Base-by-base conservation (phyloP, 2,113 vertebrate genomes). In the Notothenia rossii region DNA sequence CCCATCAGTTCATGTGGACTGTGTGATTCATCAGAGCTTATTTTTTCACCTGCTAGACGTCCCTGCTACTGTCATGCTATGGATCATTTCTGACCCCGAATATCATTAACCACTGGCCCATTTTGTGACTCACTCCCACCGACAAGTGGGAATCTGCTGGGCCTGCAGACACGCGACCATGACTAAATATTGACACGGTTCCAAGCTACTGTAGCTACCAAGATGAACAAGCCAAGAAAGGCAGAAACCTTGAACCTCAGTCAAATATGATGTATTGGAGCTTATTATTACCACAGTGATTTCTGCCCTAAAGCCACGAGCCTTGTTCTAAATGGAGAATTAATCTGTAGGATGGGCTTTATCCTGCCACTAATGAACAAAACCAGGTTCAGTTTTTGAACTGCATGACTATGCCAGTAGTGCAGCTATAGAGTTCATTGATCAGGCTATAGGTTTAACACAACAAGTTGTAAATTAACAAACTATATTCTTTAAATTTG, bases 191-290 rank as follows among this genome's bases (percentile, higher is more conserved):
- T 72, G 85, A 22, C 12, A 53, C 56, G 55, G 65, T 79, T 86
- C 84, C 82, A 86, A 88, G 78, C 86, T 89, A 85, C 86, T 89
- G 89, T 88, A 90, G 90, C 86, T 73, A 59, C 79, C 53, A 48
- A 78, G 75, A 87, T 89, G 86, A 89, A 85, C 86, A 76, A 43
- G 61, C 67, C 61, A 69, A 84, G 86, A 71, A 88, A 74, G 68
- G 66, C 68, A 86, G 46, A 85, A 88, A 77, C 65, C 29, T 84
- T 79, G 77, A 90, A 86, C 40, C 83, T 55, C 61, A 77, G 76
- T 80, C 81, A 78, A 85, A 79, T 78, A 77, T 88, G 83, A 92
- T 84, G 81, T 51, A 78, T 75, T 68, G 15, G 70, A 20, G n/a
- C 63, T 72, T 79, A 82, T 83, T 84, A 84, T 76, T 80, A 76